Evolutionary conservation across 2,113 vertebrate species (phyloP), one percentile per base, ranked within the genome.

Genomic region (Alces alces): DNA sequence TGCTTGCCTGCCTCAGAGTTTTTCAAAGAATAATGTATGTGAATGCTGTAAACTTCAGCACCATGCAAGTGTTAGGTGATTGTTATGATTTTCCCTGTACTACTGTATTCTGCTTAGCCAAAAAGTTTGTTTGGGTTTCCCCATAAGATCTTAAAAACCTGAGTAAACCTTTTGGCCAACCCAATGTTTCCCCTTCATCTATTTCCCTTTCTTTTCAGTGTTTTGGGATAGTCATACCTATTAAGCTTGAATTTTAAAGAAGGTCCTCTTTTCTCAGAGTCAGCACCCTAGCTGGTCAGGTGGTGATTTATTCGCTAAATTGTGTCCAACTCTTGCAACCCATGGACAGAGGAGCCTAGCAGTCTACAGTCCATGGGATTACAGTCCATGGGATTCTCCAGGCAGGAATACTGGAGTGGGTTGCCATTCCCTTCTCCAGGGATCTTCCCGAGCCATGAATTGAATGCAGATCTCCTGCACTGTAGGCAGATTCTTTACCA

Each of bases 211-310:
- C 15, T 50, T 86, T 96, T 52, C 43, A 57, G 0, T 93, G 57
- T 17, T 88, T 91, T 86, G 43, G 33, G 78, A n/a, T 54, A 47
- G 30, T 91, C 43, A 25, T 96, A 21, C 58, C 27, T 61, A 0
- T 82, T 66, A 86, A 94, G 23, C 47, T 83, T 82, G 50, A 33
- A 73, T 92, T 96, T 92, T 96, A 58, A 92, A 76, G 55, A 88
- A 88, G 66, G 21, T 60, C 27, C 21, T 28, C 28, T 80, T 94
- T 92, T 89, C 45, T 97, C 7, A 93, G 80, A 79, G n/a, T 93
- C 52, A 73, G 50, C 45, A 58, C 57, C 54, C 66, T 58, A 17
- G 16, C 28, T 78, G 7, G 27, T 82, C 66, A 39, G n/a, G n/a
- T 39, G 66, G n/a, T 73, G 19, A 10, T 70, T 70, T 70, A 36